Evolutionary conservation across 1,140 invertebrate genomes (phyloP), one percentile per base, ranked within the genome.

Genomic region (Xylocopa sonorina): DNA sequence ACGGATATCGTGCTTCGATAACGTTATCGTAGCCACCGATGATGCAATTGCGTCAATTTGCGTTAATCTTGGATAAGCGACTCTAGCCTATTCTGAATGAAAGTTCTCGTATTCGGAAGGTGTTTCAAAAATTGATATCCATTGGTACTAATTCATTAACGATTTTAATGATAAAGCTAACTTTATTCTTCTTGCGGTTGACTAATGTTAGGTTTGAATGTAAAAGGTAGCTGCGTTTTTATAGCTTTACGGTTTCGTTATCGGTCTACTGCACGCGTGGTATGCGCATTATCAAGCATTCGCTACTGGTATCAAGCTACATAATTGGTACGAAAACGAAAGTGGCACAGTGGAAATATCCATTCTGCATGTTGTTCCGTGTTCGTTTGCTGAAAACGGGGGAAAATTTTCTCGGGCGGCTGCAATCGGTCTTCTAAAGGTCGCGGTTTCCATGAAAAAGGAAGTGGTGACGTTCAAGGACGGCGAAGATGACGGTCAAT

Each of bases 21-120:
- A 67, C 7, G 50, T 67, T 75, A 75, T 75, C 73, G 48, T 21
- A 14, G 9, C 24, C 68, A 57, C 7, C 50, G 34, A n/a, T 71
- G 38, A 71, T 41, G 51, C 68, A 29, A 41, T 43, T 71, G 43
- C n/a, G 43, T 9, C 10, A 10, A 7, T 5, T 68, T 38, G 6
- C n/a, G 29, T 68, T 53, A 68, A 34, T 34, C 64, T 24, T 16
- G 4, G n/a, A 12, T 43, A 6, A 9, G 5, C 18, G 27, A 4
- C 18, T 34, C 24, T 43, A n/a, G n/a, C n/a, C n/a, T 9, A 21
- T 9, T 63, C 1, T 34, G 21, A 34, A 5, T 14, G 5, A 60
- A 51, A 46, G 10, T 12, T 1, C 7, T 46, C 10, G 43, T 46
- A 14, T 46, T 10, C 43, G 12, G 43, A 46, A n/a, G n/a, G 43